These are phyloP conservation scores for Alsophila aescularia DNA, from an alignment of 2,888 invertebrate genomes.

Conservation along the genomic window DNA sequence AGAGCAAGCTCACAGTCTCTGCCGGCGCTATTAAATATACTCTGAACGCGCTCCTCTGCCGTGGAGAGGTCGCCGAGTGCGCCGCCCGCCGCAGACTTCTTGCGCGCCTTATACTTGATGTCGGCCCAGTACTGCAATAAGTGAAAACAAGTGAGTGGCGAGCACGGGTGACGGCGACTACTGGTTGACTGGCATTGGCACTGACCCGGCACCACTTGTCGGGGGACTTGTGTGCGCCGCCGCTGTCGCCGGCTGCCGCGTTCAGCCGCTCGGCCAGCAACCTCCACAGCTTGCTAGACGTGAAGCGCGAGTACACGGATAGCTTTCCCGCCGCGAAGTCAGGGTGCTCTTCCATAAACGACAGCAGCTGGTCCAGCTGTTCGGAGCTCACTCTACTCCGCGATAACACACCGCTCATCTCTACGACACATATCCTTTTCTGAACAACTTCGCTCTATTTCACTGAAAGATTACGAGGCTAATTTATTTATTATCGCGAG, in stretches of 20 bases:
- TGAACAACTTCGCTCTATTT: not conserved
- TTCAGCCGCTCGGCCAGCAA: conserved; percentile 74
- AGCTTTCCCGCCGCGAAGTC: conserved; percentile 78
- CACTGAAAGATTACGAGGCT: not conserved
- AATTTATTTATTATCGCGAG: no score
- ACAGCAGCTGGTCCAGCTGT: conserved; percentile 70
- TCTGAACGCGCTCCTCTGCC: conserved; percentile 70
- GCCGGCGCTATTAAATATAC: conserved; percentile 58
- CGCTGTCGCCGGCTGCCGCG: conserved; percentile 71
- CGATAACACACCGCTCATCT: conserved; percentile 68
- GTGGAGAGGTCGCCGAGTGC: conserved; percentile 70
- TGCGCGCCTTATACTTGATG: conserved; percentile 75
- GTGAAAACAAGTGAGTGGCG: not conserved
- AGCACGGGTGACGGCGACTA: not conserved
- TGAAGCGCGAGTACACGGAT: conserved; percentile 75
- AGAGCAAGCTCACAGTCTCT: conserved; percentile 53
- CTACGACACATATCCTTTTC: conserved; percentile 40
- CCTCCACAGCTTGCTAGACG: conserved; percentile 76
- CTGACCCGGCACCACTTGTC: conserved; percentile 79
- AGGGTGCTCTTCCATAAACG: conserved; percentile 81
- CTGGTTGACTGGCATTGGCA: conserved; percentile 14
- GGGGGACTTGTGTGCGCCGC: conserved; percentile 74
- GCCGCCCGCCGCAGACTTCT: conserved; percentile 72
- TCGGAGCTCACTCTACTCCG: conserved; percentile 76
- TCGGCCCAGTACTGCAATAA: conserved; percentile 74